Base-by-base conservation (phyloP, 1,140 invertebrate genomes). In the Portunus trituberculatus region DNA sequence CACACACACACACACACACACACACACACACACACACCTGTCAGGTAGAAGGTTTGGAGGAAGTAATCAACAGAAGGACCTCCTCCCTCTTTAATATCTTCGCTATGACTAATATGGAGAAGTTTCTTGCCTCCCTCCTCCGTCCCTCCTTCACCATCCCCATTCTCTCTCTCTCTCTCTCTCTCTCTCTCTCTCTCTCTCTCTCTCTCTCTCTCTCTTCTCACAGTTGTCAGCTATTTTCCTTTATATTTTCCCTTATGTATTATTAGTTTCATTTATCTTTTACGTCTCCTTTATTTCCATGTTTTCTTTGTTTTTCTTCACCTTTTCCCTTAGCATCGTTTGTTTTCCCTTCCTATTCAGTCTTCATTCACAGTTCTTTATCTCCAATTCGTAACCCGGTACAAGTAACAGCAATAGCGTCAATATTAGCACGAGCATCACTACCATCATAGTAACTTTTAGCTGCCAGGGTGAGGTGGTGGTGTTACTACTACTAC, bases 1-100 rank as follows among this genome's bases (percentile, higher is more conserved):
- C 52, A 59, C 52, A 59, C 52, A 59, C 52, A 59, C 52, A 59
- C 52, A 59, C 52, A 59, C 52, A 59, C 52, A 59, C 52, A 59
- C 52, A 59, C 52, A 59, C 52, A 59, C 52, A 59, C 52, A 59
- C 52, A 59, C 52, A 59, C 52, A 20, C 20, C 8, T 16, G 52
- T 59, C 52, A 59, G 52, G 52, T 59, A 59, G 52, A 59, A 59
- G 52, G 52, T 59, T 39, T 59, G 52, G 67, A 76, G 67, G 67
- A 76, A 76, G 67, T 76, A 76, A 76, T 76, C 67, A 76, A n/a
- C 67, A 76, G 67, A 76, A 20, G 67, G 67, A 76, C 16, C 67
- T 76, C 20, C 67, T 7, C 25, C 20, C 67, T 76, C 67, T 76
- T 76, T 76, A 76, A 76, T 76, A 76, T 76, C 67, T 76, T 76